These are phyloP conservation scores for Poeciliopsis gracilis DNA, from an alignment of 2,797 vertebrate species.

Conservation along the genomic window DNA sequence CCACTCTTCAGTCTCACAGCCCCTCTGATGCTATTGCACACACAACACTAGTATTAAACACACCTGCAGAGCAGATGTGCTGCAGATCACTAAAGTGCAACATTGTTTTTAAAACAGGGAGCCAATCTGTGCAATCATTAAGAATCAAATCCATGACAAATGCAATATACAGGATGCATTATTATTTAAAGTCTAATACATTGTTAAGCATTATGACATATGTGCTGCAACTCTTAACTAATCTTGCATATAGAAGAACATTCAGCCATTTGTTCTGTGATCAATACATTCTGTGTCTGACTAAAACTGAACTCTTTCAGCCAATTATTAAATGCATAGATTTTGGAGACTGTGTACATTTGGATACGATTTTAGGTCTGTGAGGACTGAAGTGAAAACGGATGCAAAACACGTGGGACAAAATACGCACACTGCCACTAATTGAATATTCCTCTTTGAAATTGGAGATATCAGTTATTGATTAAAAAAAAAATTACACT, in stretches of 20 bases:
- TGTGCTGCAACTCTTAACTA: slow-evolving; percentile 14
- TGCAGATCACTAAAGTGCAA: slow-evolving; percentile 87
- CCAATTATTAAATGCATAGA: slow-evolving; percentile 64
- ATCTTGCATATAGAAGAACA: slow-evolving; percentile 40
- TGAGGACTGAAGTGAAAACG: slow-evolving; percentile 23
- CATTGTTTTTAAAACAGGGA: slow-evolving; percentile 65
- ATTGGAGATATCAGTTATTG: slow-evolving; percentile 19
- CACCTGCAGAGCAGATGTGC: slow-evolving; percentile 79
- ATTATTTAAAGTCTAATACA: slow-evolving; percentile 31
- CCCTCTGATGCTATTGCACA: slow-evolving; percentile 83
- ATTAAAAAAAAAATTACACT: slow-evolving; percentile 6
- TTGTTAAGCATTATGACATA: slow-evolving; percentile 19
- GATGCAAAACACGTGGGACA: slow-evolving; percentile 7
- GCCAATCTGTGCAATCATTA: slow-evolving; percentile 61
- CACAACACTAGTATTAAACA: slow-evolving; percentile 50
- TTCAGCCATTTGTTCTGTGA: slow-evolving; percentile 52
- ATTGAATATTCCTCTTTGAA: slow-evolving; percentile 26
- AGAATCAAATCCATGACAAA: slow-evolving; percentile 50
- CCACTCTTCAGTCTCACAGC: slow-evolving; percentile 38
- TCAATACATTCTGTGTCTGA: slow-evolving; percentile 66
- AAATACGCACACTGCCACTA: slow-evolving; percentile 14
- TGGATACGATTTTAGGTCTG: slow-evolving; percentile 24
- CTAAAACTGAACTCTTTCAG: slow-evolving; percentile 41
- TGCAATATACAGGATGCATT: slow-evolving; percentile 34
- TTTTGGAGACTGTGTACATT: slow-evolving; percentile 23